Evolutionary conservation across 2,113 vertebrate genomes (phyloP).

Genomic region (Aplodontia rufa): DNA sequence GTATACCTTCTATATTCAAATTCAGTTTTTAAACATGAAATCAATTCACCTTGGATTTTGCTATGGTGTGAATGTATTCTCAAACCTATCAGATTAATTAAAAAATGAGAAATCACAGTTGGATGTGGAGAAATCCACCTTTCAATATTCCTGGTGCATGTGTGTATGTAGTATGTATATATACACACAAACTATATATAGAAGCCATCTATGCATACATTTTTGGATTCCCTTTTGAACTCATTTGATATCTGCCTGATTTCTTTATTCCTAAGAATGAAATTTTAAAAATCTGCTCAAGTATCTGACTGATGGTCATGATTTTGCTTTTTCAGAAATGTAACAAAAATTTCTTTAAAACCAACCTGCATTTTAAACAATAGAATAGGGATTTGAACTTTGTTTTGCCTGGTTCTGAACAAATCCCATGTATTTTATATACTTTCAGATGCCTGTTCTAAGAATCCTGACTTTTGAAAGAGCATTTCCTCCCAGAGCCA

Average conservation of each 20-base stretch:
- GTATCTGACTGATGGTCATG: not conserved
- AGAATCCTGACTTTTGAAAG: not conserved
- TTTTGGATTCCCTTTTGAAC: not conserved
- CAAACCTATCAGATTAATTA: not conserved
- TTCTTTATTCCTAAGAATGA: not conserved
- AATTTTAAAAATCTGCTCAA: not conserved
- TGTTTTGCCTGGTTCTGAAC: not conserved
- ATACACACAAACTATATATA: not conserved
- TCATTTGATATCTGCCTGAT: not conserved
- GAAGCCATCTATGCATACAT: not conserved
- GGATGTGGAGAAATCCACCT: not conserved
- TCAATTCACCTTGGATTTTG: not conserved
- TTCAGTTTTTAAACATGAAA: not conserved
- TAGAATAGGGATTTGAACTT: not conserved
- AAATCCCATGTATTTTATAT: not conserved
- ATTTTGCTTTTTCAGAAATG: not conserved
- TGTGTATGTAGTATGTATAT: not conserved
- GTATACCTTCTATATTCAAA: not conserved
- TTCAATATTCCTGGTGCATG: not conserved
- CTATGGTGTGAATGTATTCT: not conserved
- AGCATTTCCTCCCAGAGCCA: not conserved
- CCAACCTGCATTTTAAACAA: not conserved
- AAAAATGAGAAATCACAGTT: not conserved
- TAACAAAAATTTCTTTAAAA: not conserved
- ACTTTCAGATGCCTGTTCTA: not conserved